Conservation (phyloP, 1,140 invertebrate genomes). For the Chelonus insularis region DNA sequence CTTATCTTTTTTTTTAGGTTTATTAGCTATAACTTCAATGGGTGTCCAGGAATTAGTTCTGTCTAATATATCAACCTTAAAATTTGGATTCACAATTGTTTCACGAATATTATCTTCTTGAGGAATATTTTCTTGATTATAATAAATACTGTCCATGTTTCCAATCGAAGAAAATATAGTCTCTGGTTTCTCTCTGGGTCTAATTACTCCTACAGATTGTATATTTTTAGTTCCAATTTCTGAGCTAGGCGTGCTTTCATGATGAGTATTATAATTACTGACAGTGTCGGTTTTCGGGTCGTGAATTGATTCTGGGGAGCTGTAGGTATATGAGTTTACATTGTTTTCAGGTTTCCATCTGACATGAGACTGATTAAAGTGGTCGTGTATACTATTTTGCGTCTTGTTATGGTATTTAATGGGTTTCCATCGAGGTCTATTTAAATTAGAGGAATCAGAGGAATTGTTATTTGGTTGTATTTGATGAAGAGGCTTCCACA, state of each 20-base stretch:
- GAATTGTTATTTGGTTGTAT: conserved; percentile 7
- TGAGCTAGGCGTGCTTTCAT: background rate
- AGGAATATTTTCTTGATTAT: conserved; percentile 18
- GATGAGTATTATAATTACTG: background rate
- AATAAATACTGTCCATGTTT: conserved; percentile 25
- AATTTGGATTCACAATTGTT: background rate
- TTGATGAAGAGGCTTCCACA: conserved; percentile 3
- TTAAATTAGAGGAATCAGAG: conserved; percentile 6
- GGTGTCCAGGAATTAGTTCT: conserved; percentile 46
- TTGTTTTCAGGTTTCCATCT: conserved; percentile 5
- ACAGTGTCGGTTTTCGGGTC: background rate
- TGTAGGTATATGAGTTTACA: background rate
- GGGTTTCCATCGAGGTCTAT: conserved; percentile 11
- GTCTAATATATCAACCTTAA: conserved; percentile 37
- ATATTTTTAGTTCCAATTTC: background rate
- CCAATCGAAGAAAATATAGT: conserved; percentile 38
- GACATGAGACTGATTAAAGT: conserved; percentile 16
- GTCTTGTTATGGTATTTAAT: conserved; percentile 11
- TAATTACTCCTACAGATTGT: background rate
- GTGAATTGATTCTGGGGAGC: background rate
- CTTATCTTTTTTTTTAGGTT: conserved; percentile 39
- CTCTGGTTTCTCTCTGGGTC: conserved; percentile 3
- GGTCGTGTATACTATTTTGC: conserved; percentile 1
- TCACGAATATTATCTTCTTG: conserved; percentile 22
- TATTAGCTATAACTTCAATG: conserved; percentile 43